Percentiles rank a stretch among this genome's conserved stretches.
Conservation (phyloP, 2,888 invertebrate genomes). For the Drosophila infuscata region DNA sequence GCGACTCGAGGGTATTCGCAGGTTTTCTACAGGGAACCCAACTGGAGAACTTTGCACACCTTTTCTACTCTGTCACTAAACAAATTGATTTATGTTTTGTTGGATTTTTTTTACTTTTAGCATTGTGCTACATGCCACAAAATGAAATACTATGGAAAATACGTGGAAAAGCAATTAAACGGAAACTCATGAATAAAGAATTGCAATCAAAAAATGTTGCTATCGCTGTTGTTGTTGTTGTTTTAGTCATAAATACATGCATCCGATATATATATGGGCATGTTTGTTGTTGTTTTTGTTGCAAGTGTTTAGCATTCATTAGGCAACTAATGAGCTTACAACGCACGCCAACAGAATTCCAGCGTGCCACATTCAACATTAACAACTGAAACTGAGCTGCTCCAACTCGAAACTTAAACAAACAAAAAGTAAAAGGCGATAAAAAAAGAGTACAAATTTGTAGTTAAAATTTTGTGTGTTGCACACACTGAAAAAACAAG, state of each 20-base stretch:
- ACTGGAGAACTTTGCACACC: background rate
- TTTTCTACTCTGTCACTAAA: background rate
- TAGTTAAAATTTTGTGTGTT: background rate
- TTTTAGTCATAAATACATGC: background rate
- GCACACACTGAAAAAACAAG: background rate
- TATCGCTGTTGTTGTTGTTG: background rate
- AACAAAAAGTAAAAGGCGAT: background rate
- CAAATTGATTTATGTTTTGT: conserved; percentile 22
- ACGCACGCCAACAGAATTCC: conserved; percentile 20
- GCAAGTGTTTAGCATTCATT: conserved; percentile 38
- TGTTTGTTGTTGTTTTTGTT: background rate
- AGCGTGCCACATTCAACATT: background rate
- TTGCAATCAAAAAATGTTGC: conserved; percentile 33
- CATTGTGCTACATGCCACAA: conserved; percentile 53
- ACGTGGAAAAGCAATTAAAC: conserved; percentile 37
- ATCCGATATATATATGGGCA: background rate
- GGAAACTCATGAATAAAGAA: conserved; percentile 38
- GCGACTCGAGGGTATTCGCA: conserved; percentile 9
- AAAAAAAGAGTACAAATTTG: background rate
- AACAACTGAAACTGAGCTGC: conserved; percentile 5
- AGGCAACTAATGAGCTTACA: conserved; percentile 52
- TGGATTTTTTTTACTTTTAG: conserved; percentile 40
- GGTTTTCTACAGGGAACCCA: conserved; percentile 17
- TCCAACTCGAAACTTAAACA: background rate
- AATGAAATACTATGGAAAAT: conserved; percentile 2